These are phyloP conservation scores for Cisticola juncidis DNA, from an alignment of 2,113 vertebrate genomes.

Conservation along the genomic window DNA sequence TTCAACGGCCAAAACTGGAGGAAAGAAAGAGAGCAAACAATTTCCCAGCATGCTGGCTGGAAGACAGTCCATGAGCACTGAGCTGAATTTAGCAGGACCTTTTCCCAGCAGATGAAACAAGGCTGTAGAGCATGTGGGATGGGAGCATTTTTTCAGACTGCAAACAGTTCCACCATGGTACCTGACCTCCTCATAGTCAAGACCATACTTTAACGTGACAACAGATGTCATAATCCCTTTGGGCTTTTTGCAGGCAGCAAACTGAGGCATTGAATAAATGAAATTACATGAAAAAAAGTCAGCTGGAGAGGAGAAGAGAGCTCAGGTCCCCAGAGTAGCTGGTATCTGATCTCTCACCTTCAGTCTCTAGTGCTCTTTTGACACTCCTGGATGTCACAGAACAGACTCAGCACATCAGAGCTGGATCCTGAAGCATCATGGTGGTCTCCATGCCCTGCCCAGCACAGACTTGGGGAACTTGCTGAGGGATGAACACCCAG, in stretches of 20 bases:
- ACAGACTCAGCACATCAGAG: neutral
- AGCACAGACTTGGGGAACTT: neutral
- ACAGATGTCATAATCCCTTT: constrained; percentile 56
- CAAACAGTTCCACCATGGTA: neutral
- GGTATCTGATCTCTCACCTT: constrained; percentile 27
- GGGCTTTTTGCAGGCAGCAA: constrained; percentile 57
- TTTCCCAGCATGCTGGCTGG: neutral
- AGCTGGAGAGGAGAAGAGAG: neutral
- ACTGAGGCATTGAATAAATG: constrained; percentile 46
- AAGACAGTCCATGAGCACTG: neutral
- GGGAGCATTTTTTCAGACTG: neutral
- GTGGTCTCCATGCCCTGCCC: neutral
- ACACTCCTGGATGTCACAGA: neutral
- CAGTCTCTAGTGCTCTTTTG: neutral
- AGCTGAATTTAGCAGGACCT: neutral
- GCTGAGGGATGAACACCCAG: neutral
- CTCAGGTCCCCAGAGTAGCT: constrained; percentile 2
- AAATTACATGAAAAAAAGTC: constrained; percentile 37
- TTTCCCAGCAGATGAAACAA: neutral
- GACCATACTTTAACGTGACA: neutral
- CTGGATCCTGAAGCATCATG: neutral
- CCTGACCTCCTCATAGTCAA: constrained; percentile 41
- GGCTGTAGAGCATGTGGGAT: neutral
- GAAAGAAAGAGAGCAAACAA: neutral
- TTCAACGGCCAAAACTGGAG: constrained; percentile 35